A percentile compares a stretch with the other conserved stretches of the same genome.
These are phyloP conservation scores for Lepidostoma basale DNA, from an alignment of 1,140 invertebrate species.

Conservation along the genomic window DNA sequence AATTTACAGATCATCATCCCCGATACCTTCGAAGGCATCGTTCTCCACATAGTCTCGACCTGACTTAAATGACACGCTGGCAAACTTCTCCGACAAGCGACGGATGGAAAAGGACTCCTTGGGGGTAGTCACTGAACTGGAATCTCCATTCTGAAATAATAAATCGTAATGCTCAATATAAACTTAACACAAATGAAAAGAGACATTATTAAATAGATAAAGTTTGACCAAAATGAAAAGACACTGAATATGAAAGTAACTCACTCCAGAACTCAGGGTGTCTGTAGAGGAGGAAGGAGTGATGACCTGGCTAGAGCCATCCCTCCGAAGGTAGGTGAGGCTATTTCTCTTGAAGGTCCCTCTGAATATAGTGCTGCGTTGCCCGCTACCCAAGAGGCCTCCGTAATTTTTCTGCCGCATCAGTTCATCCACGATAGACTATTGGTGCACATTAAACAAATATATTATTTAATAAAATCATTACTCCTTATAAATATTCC, in stretches of 20 bases:
- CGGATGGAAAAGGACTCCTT: slow-evolving; percentile 62
- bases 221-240: too few relatives aligned
- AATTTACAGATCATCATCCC: slow-evolving; percentile 83
- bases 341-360: slow-evolving; percentile 50
- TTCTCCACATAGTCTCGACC: slow-evolving; percentile 78
- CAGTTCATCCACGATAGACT: slow-evolving; percentile 91
- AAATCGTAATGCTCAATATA: too few relatives aligned
- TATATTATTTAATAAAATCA: too few relatives aligned
- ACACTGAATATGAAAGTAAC: slow-evolving; percentile 27
- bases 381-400: slow-evolving; percentile 55
- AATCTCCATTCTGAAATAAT: slow-evolving; percentile 57
- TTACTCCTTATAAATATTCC: too few relatives aligned
- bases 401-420: slow-evolving; percentile 72
- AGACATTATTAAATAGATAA: too few relatives aligned
- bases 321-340: slow-evolving; percentile 61
- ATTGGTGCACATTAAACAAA: too few relatives aligned
- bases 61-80: slow-evolving; percentile 66
- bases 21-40: slow-evolving; percentile 88
- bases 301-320: slow-evolving; percentile 62
- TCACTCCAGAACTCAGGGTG: slow-evolving; percentile 57
- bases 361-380: slow-evolving; percentile 32
- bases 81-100: slow-evolving; percentile 63
- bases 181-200: too few relatives aligned
- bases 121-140: slow-evolving; percentile 53
- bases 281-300: slow-evolving; percentile 61